Conservation (phyloP, 2,797 vertebrate genomes). For the Propithecus deckenii region DNA sequence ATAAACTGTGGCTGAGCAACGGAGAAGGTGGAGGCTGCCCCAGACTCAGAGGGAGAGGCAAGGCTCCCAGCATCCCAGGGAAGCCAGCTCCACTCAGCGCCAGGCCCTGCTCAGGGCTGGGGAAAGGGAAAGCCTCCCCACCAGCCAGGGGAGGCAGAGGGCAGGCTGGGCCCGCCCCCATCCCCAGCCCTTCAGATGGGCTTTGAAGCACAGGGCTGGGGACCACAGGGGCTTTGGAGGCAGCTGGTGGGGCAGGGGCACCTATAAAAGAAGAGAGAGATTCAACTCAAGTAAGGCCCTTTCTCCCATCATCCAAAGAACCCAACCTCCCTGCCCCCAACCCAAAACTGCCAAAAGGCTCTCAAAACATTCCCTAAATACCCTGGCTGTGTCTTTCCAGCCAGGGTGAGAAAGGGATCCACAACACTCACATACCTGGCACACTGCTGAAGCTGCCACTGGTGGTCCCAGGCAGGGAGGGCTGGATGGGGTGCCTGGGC, state of each 20-base stretch:
- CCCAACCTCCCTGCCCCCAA: not conserved
- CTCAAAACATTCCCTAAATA: not conserved
- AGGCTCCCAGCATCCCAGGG: constrained; percentile 81
- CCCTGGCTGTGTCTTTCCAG: not conserved
- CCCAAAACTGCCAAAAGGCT: not conserved
- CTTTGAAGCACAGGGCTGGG: constrained; percentile 82
- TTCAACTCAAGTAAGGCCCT: not conserved
- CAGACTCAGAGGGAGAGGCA: constrained; percentile 81
- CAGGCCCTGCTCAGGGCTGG: constrained; percentile 90
- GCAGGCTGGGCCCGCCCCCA: constrained; percentile 71
- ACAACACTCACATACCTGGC: constrained; percentile 81
- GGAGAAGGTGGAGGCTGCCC: constrained; percentile 85
- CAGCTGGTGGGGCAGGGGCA: constrained; percentile 77
- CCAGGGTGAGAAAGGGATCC: not conserved
- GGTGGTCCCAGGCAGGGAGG: constrained; percentile 76
- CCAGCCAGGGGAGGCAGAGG: constrained; percentile 76
- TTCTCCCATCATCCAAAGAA: not conserved
- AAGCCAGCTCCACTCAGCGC: constrained; percentile 89
- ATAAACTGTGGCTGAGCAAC: constrained; percentile 85
- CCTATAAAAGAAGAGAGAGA: constrained; percentile 72
- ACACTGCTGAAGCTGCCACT: constrained; percentile 80
- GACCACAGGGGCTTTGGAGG: constrained; percentile 81
- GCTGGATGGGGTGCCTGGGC: constrained; percentile 74
- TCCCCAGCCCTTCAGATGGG: constrained; percentile 73
- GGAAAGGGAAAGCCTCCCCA: constrained; percentile 88